phyloP scores from a whole-genome alignment of 2,888 invertebrate genomes.

The Polymixis flavicincta region DNA sequence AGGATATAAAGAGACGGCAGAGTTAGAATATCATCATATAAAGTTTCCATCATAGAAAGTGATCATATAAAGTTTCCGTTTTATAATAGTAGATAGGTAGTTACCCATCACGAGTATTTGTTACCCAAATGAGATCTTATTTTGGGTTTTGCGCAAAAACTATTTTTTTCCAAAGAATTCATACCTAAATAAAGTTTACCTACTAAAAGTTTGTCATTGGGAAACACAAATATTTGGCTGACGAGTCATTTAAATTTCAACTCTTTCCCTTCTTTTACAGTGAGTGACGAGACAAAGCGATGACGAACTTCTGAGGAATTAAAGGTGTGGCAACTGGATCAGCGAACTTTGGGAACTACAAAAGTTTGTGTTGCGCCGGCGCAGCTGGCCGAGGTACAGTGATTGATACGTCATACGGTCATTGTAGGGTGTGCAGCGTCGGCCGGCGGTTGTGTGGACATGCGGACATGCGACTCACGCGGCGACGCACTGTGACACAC shows the following conservation, averaged over 20 bases:
- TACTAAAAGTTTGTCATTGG: not conserved
- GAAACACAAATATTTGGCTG: conserved; percentile 22
- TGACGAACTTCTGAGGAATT: conserved; percentile 67
- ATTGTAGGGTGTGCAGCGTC: conserved; percentile 68
- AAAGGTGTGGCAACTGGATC: conserved; percentile 68
- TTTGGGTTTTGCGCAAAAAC: not conserved
- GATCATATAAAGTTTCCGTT: not conserved
- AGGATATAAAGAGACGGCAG: no score
- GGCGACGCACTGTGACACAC: conserved; percentile 78
- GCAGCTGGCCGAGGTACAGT: conserved; percentile 63
- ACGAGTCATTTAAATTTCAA: conserved; percentile 41
- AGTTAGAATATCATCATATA: no score
- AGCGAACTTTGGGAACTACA: conserved; percentile 55
- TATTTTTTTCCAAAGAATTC: not conserved
- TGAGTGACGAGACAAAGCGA: conserved; percentile 52
- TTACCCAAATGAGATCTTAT: not conserved
- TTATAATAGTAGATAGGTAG: no score
- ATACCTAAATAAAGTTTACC: not conserved
- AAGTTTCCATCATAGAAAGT: no score
- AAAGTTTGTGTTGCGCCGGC: conserved; percentile 47
- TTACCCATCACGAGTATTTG: not conserved
- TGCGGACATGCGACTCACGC: conserved; percentile 76
- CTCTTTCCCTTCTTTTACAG: conserved; percentile 58
- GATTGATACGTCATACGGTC: conserved; percentile 54
- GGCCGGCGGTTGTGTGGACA: conserved; percentile 67